Evolutionary conservation across 2,113 vertebrate species (phyloP).

Genomic region (Dasyurus viverrinus): DNA sequence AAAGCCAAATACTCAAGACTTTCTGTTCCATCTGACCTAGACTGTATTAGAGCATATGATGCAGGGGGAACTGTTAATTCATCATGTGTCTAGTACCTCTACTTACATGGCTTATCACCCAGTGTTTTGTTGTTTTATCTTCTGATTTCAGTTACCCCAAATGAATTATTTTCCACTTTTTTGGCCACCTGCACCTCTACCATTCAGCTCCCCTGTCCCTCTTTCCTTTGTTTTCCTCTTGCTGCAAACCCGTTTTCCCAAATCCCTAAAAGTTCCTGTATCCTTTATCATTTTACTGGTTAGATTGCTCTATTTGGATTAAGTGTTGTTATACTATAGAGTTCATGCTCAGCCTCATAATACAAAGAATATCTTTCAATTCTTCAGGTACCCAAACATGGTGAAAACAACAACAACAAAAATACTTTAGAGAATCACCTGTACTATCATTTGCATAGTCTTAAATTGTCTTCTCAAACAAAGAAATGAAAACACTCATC

Average conservation of each 20-base stretch:
- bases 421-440: not conserved
- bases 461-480: not conserved
- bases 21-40: not conserved
- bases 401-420: not conserved
- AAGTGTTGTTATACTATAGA: not conserved
- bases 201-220: not conserved
- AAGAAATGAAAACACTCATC: not conserved
- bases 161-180: not conserved
- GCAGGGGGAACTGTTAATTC: not conserved
- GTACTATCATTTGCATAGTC: not conserved
- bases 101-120: not conserved
- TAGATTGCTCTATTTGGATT: not conserved
- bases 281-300: not conserved
- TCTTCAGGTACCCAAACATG: not conserved
- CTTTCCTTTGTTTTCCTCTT: not conserved
- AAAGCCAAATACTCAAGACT: not conserved
- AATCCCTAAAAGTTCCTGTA: not conserved
- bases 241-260: not conserved
- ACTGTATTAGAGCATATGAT: not conserved
- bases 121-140: not conserved
- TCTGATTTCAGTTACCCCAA: not conserved
- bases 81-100: not conserved
- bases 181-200: not conserved
- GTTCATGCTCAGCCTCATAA: not conserved
- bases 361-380: not conserved